Percentiles rank a stretch among this genome's conserved stretches.
Evolutionary conservation across 2,113 vertebrate genomes (phyloP).

Genomic region (Sinocyclocheilus maitianheensis): DNA sequence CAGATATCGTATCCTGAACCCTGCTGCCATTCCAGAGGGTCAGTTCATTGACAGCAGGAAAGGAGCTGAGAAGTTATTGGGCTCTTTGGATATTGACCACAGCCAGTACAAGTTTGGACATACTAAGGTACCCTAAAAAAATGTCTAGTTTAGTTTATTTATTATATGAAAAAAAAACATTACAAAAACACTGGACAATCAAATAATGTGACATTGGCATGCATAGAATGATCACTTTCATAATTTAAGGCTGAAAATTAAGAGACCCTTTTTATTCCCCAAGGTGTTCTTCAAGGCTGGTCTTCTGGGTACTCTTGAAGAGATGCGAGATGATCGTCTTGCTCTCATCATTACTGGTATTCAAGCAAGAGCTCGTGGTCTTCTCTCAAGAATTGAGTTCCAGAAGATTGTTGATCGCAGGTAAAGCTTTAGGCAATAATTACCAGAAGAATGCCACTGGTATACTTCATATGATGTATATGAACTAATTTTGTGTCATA

Average conservation of each 20-base stretch:
- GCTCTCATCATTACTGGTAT: constrained; percentile 83
- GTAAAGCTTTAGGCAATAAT: too few species aligned
- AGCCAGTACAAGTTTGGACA: constrained; percentile 68
- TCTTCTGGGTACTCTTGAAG: constrained; percentile 72
- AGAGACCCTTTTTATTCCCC: background rate
- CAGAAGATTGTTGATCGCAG: constrained; percentile 79
- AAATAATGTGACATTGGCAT: too few species aligned
- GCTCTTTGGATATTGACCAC: constrained; percentile 64
- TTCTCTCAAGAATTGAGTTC: constrained; percentile 83
- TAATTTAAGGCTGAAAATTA: too few species aligned
- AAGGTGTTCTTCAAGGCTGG: constrained; percentile 68
- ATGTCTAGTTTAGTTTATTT: too few species aligned
- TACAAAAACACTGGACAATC: too few species aligned
- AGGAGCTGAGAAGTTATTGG: constrained; percentile 67
- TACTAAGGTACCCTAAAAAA: constrained; percentile 60
- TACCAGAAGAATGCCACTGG: constrained; percentile 36
- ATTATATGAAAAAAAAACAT: too few species aligned
- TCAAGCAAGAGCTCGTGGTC: constrained; percentile 79
- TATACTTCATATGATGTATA: too few species aligned
- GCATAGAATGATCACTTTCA: too few species aligned
- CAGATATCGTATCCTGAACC: constrained; percentile 67
- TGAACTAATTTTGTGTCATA: too few species aligned
- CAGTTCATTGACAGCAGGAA: constrained; percentile 71
- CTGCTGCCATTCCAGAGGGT: constrained; percentile 67
- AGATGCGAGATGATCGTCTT: constrained; percentile 80